Conservation (phyloP, 1,140 invertebrate species). For the Drusus annulatus region DNA sequence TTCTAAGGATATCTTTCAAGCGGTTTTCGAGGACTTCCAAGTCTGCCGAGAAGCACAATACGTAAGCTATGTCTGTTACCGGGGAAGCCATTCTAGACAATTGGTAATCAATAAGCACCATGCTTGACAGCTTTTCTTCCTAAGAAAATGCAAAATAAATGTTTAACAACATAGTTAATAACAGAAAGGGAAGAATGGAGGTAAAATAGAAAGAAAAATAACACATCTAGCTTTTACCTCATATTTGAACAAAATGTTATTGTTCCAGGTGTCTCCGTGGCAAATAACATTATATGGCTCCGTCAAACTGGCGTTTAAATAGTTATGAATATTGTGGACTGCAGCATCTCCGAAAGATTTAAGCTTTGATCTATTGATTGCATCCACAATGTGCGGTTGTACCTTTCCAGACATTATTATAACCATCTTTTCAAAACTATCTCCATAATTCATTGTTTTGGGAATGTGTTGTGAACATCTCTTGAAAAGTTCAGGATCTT, state of each 20-base stretch:
- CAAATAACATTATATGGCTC: constrained; percentile 26
- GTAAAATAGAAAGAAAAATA: too few species aligned
- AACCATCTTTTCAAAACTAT: neutral
- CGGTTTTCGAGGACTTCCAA: neutral
- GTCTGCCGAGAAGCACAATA: neutral
- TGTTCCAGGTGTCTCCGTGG: constrained; percentile 24
- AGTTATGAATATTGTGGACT: neutral
- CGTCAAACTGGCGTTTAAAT: neutral
- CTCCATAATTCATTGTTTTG: constrained; percentile 7
- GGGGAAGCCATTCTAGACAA: neutral
- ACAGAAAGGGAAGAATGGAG: too few species aligned
- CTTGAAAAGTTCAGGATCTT: constrained; percentile 1
- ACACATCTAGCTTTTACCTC: too few species aligned
- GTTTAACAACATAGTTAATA: too few species aligned
- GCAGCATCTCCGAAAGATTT: neutral
- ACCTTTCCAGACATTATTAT: neutral
- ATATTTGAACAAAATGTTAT: neutral
- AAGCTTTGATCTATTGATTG: neutral
- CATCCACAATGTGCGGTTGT: neutral
- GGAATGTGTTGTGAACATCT: neutral
- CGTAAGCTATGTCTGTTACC: neutral
- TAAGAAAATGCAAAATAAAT: neutral
- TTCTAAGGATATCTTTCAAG: neutral
- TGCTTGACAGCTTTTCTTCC: neutral
- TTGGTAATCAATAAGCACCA: constrained; percentile 8